A percentile compares a stretch with the other conserved stretches of the same genome.
These are phyloP conservation scores for Leptopilina syphax DNA, from an alignment of 2,888 invertebrate genomes.

Conservation along the genomic window DNA sequence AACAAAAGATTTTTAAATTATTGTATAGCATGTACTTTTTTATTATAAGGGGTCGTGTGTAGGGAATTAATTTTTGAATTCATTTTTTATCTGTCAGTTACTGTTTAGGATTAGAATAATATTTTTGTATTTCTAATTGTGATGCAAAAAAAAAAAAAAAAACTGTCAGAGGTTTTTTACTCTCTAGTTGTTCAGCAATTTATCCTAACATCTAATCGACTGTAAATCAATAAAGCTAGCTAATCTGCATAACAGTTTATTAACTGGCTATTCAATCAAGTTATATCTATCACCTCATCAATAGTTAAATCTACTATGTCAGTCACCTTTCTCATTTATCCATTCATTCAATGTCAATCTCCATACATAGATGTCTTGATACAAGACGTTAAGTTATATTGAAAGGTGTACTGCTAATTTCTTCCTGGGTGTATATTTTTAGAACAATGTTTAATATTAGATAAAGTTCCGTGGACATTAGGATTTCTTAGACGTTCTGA, in stretches of 20 bases:
- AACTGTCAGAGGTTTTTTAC: no score
- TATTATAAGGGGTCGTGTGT: no score
- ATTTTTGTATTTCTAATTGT: no score
- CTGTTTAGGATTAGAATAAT: no score
- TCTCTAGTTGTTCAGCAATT: neutral
- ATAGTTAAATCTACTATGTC: slow-evolving; percentile 25
- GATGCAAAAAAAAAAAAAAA: no score
- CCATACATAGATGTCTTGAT: neutral
- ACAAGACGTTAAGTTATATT: neutral
- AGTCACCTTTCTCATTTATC: slow-evolving; percentile 7
- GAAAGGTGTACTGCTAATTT: neutral
- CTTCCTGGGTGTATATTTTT: neutral
- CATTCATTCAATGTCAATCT: slow-evolving; percentile 9
- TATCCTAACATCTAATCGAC: slow-evolving; percentile 3
- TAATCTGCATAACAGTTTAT: neutral
- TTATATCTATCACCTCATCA: slow-evolving; percentile 25
- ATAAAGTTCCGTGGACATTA: no score
- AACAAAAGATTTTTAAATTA: no score
- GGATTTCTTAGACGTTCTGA: no score
- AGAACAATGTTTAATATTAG: no score
- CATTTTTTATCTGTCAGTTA: no score
- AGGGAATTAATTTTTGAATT: no score
- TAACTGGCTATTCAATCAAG: neutral
- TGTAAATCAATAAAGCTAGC: neutral
- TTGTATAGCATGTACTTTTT: no score